phyloP scores from a whole-genome alignment of 2,797 vertebrate species.

The Salmo trutta region DNA sequence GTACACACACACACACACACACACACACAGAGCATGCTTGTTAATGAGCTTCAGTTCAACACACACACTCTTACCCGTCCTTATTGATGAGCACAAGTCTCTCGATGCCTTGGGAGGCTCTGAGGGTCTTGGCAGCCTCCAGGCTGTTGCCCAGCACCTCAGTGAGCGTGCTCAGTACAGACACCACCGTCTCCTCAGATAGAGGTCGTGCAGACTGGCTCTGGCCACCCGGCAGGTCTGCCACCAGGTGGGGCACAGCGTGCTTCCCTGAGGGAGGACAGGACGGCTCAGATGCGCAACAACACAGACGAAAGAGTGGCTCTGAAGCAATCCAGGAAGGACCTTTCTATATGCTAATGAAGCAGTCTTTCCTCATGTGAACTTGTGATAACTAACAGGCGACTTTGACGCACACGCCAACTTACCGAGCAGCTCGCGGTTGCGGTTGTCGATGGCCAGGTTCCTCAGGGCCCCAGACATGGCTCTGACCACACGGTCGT shows the following conservation, averaged over 20 bases:
- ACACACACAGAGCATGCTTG: background rate
- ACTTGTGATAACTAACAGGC: too few relatives aligned
- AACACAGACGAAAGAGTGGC: background rate
- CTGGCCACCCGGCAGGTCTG: slow-evolving; percentile 87
- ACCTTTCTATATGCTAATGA: background rate
- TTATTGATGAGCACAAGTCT: slow-evolving; percentile 96
- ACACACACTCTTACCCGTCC: slow-evolving; percentile 78
- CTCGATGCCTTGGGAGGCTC: slow-evolving; percentile 91
- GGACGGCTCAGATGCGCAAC: background rate
- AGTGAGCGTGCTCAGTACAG: slow-evolving; percentile 89
- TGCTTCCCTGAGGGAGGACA: slow-evolving; percentile 83
- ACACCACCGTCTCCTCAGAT: slow-evolving; percentile 92
- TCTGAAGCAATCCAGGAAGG: background rate
- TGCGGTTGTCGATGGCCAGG: slow-evolving; percentile 90
- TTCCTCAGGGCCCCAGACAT: slow-evolving; percentile 94
- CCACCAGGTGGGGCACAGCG: slow-evolving; percentile 88
- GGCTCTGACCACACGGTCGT: slow-evolving; percentile 92
- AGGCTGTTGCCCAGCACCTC: slow-evolving; percentile 91
- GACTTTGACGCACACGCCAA: too few relatives aligned
- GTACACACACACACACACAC: background rate
- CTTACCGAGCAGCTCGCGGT: slow-evolving; percentile 93
- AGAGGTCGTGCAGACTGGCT: slow-evolving; percentile 81
- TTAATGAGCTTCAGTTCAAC: background rate
- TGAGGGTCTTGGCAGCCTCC: slow-evolving; percentile 91
- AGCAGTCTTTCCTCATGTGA: background rate